phyloP scores from a whole-genome alignment of 2,113 vertebrate genomes.

The Tiliqua scincoides region DNA sequence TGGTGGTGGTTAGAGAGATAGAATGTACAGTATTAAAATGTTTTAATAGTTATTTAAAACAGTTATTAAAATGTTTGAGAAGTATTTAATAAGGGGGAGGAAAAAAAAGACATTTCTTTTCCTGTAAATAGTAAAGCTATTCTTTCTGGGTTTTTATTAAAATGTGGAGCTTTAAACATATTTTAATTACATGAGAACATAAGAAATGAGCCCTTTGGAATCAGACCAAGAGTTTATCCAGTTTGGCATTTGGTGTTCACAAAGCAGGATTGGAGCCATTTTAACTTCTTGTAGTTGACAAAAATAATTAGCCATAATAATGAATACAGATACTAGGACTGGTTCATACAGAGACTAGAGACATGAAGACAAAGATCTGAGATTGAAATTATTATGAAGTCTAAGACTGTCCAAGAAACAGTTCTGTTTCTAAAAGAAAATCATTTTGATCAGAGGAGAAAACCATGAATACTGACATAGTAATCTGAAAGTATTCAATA shows the following conservation, averaged over 20 bases:
- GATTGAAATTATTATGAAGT: background rate
- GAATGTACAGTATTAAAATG: constrained; percentile 56
- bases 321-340: background rate
- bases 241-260: background rate
- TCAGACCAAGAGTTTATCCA: background rate
- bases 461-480: background rate
- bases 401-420: background rate
- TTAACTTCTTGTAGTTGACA: background rate
- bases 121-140: constrained; percentile 48
- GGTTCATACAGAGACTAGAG: background rate
- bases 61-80: constrained; percentile 40
- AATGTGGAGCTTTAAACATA: background rate
- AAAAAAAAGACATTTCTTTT: background rate
- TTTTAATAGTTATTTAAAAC: too few species aligned
- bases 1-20: background rate
- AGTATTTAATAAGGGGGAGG: constrained; percentile 29
- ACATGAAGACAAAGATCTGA: background rate
- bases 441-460: background rate
- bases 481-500: background rate
- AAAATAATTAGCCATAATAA: background rate
- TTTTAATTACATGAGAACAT: background rate
- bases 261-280: background rate
- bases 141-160: constrained; percentile 40
- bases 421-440: background rate
- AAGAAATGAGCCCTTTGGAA: background rate